Evolutionary conservation across 2,113 vertebrate species (phyloP), one percentile per base, ranked within the genome.

Genomic region (Oreamnos americanus): DNA sequence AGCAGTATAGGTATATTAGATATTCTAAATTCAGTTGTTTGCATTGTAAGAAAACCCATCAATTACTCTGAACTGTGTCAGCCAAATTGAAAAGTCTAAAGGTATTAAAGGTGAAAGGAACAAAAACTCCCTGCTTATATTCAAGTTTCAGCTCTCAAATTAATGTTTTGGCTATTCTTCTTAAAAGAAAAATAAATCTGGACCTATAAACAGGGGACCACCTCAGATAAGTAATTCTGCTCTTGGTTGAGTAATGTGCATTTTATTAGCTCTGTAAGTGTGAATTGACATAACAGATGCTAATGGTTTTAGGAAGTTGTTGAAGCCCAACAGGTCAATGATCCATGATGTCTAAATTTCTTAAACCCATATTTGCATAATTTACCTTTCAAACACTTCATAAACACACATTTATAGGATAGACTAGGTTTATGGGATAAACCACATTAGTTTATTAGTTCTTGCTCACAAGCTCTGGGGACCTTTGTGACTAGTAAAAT

Each of bases 221-320:
- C 60, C 23, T n/a, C 12, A 94, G 76, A 25, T 86, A 92, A 74
- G 3, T 88, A 96, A 30, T 53, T 76, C 21, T 91, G 30, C 94
- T 83, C 51, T 94, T 96, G 90, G 25, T 14, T 96, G 21, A 51
- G 82, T 95, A 96, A 98, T 94, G 87, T 96, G 88, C 0, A n/a
- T 98, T 98, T 97, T 96, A 97, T 98, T 86, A 97, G 83, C 74
- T 97, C 85, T 91, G 15, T 86, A 87, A 97, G 71, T 92, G 30
- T 76, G n/a, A 88, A 47, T 83, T 87, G 94, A 79, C 87, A 58
- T 87, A 85, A 93, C 64, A 98, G 57, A 96, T 97, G 88, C 11
- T 98, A 93, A 82, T 92, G 74, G 64, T 83, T 96, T 92, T 64
- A 94, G 92, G 36, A 94, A 96, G 67, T 91, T 86, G 26, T 76